Evolutionary conservation across 2,113 vertebrate genomes (phyloP).

Genomic region (Gasterosteus aculeatus): DNA sequence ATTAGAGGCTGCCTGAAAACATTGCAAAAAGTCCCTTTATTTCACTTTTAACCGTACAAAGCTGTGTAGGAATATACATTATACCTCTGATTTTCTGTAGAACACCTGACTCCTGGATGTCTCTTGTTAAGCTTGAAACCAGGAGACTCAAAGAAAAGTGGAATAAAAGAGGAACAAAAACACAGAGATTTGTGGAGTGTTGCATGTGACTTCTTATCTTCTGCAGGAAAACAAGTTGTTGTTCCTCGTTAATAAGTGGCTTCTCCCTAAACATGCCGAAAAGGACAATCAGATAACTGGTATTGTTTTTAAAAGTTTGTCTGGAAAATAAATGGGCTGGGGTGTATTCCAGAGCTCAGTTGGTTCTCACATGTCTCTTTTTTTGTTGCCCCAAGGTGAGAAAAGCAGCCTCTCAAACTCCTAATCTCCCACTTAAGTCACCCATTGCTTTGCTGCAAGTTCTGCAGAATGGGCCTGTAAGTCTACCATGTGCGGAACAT

Average conservation of each 20-base stretch:
- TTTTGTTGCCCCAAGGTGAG: slow-evolving; percentile 9
- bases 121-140: neutral
- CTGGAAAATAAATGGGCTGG: neutral
- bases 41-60: neutral
- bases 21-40: neutral
- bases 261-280: neutral
- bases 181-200: neutral
- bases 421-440: slow-evolving; percentile 6
- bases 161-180: neutral
- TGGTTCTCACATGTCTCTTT: neutral
- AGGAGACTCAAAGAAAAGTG: neutral
- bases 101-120: neutral
- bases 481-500: neutral
- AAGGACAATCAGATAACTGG: neutral
- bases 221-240: neutral
- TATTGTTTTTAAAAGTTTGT: neutral
- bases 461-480: neutral
- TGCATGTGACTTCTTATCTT: neutral
- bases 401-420: slow-evolving; percentile 8
- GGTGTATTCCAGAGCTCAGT: neutral
- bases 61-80: neutral
- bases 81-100: neutral
- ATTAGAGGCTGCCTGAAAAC: neutral
- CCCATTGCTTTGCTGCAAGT: neutral
- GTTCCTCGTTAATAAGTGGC: no score